Evolutionary conservation across 2,888 invertebrate species (phyloP).

Genomic region (Cordylochernes scorpioides): DNA sequence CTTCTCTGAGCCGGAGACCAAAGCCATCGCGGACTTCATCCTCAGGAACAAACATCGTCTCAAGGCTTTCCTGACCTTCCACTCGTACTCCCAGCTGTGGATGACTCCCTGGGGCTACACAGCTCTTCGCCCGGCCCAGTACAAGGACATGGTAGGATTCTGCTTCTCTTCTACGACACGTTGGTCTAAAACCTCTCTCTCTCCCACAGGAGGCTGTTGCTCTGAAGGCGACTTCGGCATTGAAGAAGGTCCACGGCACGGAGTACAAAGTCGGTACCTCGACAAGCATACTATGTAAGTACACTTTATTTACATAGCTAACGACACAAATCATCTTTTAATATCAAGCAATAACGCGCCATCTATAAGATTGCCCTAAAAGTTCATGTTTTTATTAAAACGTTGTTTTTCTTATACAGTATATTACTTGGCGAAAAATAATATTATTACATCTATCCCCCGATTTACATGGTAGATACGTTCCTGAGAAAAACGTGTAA

Average conservation of each 20-base stretch:
- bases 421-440: no score
- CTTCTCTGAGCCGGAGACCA: constrained; percentile 62
- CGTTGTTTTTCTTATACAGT: no score
- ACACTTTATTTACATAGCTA: no score
- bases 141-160: constrained; percentile 31
- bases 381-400: no score
- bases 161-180: no score
- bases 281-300: constrained; percentile 20
- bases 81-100: constrained; percentile 19
- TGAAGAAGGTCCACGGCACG: constrained; percentile 35
- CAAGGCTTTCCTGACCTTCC: constrained; percentile 16
- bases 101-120: constrained; percentile 20
- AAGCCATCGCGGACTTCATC: constrained; percentile 23
- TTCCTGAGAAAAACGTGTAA: no score
- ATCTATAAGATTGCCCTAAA: no score
- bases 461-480: no score
- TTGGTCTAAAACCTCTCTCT: no score
- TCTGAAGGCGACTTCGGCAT: constrained; percentile 32
- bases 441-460: no score
- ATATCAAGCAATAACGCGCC: no score
- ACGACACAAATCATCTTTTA: no score
- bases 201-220: constrained; percentile 28
- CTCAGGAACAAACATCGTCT: constrained; percentile 6
- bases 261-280: constrained; percentile 31
- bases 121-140: constrained; percentile 13